Evolutionary conservation across 2,888 invertebrate genomes (phyloP), one percentile per base, ranked within the genome.

Genomic region (Xestobium rufovillosum): DNA sequence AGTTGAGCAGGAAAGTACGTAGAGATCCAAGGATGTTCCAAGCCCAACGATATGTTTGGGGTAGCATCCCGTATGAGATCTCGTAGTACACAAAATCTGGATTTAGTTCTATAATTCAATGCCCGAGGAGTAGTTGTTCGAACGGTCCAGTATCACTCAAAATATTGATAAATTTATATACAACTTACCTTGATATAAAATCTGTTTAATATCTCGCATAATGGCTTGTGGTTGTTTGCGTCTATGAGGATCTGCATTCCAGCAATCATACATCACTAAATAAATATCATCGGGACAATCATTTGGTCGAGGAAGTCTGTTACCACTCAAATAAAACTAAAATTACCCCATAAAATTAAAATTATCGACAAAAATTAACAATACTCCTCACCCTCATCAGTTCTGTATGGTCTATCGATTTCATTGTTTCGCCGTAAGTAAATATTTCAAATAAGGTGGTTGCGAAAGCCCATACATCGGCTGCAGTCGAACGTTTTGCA

Each of bases 381-480:
- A n/a, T n/a, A n/a, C n/a, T n/a, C n/a, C n/a, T n/a, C n/a, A 63
- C 61, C 46, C 53, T 51, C 60, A 63, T 63, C 3, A 54, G 49
- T 38, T 60, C 56, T 3, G 52, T 36, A 29, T 60, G 57, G 42
- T 62, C 58, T 6, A 40, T 45, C n/a, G 50, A 41, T 28, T 50
- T 51, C 8, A 60, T 54, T 31, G 48, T 44, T 44, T 60, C 71
- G 1, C 91, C 92, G 49, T 76, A 80, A 0, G 83, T 81, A 66
- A 92, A 94, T 49, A 94, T 83, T 65, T 94, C 88, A 88, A 91
- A 94, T 11, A 92, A 61, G 0, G 91, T 91, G 3, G 92, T 94
- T 0, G 86, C 89, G 57, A 87, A 83, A 3, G 94, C 89, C 88
- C 90, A 95, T 13, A 91, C 78, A 56, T 94, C 94, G 8, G 87